Conservation (phyloP, 2,113 vertebrate species). For the Sturnira hondurensis region DNA sequence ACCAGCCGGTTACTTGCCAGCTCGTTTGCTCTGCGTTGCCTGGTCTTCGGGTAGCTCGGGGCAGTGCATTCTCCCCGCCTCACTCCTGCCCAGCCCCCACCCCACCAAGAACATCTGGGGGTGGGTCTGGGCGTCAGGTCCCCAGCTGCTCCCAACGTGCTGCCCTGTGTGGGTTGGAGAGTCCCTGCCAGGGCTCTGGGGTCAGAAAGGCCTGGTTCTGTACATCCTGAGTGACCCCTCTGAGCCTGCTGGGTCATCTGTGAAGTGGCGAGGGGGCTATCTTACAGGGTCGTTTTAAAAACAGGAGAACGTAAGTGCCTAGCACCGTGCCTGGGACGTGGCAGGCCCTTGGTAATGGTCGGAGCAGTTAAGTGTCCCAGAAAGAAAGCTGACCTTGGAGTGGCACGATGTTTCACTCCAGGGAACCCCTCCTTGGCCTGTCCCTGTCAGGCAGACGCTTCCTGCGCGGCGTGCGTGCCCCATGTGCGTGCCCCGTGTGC, state of each 20-base stretch:
- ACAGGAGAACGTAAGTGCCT: not conserved
- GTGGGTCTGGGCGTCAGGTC: not conserved
- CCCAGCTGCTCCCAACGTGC: not conserved
- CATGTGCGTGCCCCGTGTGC: not conserved
- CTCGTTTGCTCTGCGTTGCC: rapidly evolving
- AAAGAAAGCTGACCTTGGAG: not conserved
- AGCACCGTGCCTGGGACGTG: not conserved
- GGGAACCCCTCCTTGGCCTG: not conserved
- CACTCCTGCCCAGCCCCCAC: not conserved
- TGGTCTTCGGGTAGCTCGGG: not conserved
- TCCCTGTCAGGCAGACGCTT: not conserved
- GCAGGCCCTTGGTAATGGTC: not conserved
- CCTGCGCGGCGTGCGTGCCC: no score
- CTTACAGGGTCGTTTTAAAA: not conserved
- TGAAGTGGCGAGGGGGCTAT: not conserved
- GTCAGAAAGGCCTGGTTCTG: not conserved
- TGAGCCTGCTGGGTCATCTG: not conserved
- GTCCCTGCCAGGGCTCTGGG: not conserved
- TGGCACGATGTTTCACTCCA: not conserved
- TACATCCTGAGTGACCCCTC: not conserved
- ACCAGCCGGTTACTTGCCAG: no score
- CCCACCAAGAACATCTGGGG: not conserved
- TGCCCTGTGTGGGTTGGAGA: not conserved
- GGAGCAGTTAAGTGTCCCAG: not conserved
- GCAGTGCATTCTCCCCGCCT: not conserved